A percentile compares a stretch with the other conserved stretches of the same genome.
Evolutionary conservation across 2,888 invertebrate genomes (phyloP).

Genomic region (Cephalotes varians): DNA sequence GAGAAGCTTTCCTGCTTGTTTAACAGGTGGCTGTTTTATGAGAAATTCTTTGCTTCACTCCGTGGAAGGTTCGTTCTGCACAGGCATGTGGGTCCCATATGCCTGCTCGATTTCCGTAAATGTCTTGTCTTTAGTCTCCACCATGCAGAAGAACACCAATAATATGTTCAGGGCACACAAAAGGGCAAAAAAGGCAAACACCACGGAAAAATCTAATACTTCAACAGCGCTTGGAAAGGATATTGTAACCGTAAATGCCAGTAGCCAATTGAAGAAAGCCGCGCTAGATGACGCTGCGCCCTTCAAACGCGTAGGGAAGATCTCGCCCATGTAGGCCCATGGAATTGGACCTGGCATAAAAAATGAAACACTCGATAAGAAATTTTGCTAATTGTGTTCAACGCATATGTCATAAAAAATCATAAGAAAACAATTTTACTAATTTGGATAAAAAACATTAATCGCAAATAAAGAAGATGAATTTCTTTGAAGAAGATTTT

Average conservation of each 20-base stretch:
- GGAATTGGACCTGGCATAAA: constrained; percentile 84
- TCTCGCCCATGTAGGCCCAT: constrained; percentile 86
- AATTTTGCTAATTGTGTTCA: background rate
- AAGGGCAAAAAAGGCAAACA: constrained; percentile 87
- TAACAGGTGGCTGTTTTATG: background rate
- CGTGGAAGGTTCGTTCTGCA: background rate
- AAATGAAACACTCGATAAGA: background rate
- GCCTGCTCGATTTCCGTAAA: constrained; percentile 84
- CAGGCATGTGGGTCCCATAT: constrained; percentile 68
- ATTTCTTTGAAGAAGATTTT: background rate
- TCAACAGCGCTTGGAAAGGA: constrained; percentile 85
- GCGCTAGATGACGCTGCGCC: constrained; percentile 82
- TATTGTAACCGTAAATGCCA: constrained; percentile 85
- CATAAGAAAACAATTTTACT: background rate
- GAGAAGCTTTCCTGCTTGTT: background rate
- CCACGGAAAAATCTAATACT: constrained; percentile 80
- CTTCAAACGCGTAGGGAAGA: constrained; percentile 86
- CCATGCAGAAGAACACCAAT: constrained; percentile 86
- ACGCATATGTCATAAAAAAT: background rate
- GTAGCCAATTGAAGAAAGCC: constrained; percentile 85
- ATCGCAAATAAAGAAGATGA: background rate
- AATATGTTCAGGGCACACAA: constrained; percentile 85
- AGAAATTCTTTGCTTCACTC: background rate
- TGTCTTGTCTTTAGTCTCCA: constrained; percentile 87
- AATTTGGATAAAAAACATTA: background rate